phyloP scores from a whole-genome alignment of 2,113 vertebrate species.

The Dissostichus mawsoni region DNA sequence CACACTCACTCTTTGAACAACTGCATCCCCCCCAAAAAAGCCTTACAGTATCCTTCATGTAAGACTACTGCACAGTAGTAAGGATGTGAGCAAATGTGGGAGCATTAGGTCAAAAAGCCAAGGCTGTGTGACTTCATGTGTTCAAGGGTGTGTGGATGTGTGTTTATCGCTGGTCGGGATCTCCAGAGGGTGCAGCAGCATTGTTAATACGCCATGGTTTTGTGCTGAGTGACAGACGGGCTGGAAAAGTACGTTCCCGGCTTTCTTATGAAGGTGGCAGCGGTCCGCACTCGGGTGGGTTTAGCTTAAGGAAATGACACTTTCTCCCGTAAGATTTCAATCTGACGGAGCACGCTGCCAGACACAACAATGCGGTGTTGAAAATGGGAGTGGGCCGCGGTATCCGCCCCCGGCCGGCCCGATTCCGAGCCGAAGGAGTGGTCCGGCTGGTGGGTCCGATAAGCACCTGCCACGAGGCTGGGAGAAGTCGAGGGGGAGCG shows the following conservation, averaged over 20 bases:
- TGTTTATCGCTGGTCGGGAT: slow-evolving; percentile 55
- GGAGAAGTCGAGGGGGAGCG: slow-evolving; percentile 12
- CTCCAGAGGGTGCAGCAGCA: slow-evolving; percentile 54
- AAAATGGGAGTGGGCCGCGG: slow-evolving; percentile 78
- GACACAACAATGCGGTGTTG: slow-evolving; percentile 89
- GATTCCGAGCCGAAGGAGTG: slow-evolving; percentile 79
- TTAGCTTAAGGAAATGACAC: slow-evolving; percentile 84
- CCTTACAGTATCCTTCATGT: not conserved
- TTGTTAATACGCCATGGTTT: slow-evolving; percentile 63
- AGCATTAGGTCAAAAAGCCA: slow-evolving; percentile 51
- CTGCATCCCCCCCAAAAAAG: not conserved
- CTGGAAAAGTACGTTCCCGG: slow-evolving; percentile 50
- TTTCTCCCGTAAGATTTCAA: slow-evolving; percentile 86
- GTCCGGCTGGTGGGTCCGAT: slow-evolving; percentile 85
- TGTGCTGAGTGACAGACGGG: slow-evolving; percentile 63
- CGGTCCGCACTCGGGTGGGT: slow-evolving; percentile 21
- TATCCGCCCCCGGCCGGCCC: slow-evolving; percentile 60
- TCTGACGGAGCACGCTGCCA: slow-evolving; percentile 82
- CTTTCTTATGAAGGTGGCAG: slow-evolving; percentile 53
- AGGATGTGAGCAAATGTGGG: not conserved
- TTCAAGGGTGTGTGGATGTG: slow-evolving; percentile 50
- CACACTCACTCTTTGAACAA: not conserved
- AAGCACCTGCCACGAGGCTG: slow-evolving; percentile 78
- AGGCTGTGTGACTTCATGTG: slow-evolving; percentile 35
- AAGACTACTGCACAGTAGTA: not conserved